These are phyloP conservation scores for Thomomys bottae DNA, from an alignment of 2,113 vertebrate species.

Conservation along the genomic window DNA sequence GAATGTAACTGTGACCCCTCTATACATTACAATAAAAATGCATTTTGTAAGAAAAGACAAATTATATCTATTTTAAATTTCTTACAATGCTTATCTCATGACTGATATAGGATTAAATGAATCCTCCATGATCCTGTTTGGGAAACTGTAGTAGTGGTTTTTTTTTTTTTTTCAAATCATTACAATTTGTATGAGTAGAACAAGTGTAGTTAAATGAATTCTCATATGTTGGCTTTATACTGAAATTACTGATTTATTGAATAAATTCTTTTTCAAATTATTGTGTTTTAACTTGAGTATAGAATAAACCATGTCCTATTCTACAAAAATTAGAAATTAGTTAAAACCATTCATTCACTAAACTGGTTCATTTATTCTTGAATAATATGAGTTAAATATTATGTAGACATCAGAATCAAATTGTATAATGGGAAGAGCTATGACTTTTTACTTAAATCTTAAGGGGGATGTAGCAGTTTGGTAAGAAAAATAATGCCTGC, in stretches of 20 bases:
- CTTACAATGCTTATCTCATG: slow-evolving; percentile 8
- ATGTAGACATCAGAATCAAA: not conserved
- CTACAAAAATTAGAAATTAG: not conserved
- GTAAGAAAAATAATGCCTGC: not conserved
- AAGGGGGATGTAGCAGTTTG: not conserved
- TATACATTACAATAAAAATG: too few relatives aligned
- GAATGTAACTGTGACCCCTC: too few relatives aligned
- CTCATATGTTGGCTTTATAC: not conserved
- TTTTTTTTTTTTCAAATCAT: not conserved
- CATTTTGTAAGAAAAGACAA: slow-evolving; percentile 31
- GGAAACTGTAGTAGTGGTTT: not conserved
- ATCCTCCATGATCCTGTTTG: not conserved
- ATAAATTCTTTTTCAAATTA: not conserved
- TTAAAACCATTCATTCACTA: not conserved
- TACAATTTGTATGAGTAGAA: not conserved
- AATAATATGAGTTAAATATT: not conserved
- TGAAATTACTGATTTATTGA: not conserved
- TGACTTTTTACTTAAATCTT: not conserved
- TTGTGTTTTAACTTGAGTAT: not conserved
- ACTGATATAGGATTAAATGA: slow-evolving; percentile 34
- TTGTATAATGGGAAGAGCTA: not conserved
- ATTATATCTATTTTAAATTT: slow-evolving; percentile 41
- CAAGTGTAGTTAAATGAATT: not conserved
- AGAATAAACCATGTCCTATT: not conserved
- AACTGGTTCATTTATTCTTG: not conserved